phyloP scores from a whole-genome alignment of 2,113 vertebrate species.

The Andinoacara biseriatus region DNA sequence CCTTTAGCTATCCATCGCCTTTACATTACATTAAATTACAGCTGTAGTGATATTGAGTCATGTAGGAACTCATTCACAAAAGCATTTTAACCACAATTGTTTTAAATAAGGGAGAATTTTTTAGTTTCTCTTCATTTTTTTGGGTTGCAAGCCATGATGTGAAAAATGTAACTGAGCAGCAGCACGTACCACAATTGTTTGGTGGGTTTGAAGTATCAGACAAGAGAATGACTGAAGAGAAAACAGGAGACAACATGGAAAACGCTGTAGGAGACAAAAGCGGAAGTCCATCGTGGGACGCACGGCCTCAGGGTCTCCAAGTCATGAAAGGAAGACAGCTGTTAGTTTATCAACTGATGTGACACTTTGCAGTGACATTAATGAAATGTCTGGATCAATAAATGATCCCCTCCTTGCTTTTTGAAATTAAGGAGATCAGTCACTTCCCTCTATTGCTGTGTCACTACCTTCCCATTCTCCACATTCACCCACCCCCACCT shows the following conservation, averaged over 20 bases:
- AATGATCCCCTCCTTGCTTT: slow-evolving; percentile 72
- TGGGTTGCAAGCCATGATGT: neutral
- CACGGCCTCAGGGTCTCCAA: slow-evolving; percentile 23
- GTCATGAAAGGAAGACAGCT: slow-evolving; percentile 35
- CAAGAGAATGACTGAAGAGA: neutral
- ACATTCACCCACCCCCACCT: neutral
- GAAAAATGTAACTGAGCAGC: neutral
- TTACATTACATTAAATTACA: neutral
- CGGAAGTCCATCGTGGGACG: slow-evolving; percentile 18
- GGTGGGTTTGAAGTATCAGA: neutral
- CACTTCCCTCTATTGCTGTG: slow-evolving; percentile 58
- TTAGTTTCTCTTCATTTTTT: too few species aligned
- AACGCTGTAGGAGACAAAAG: slow-evolving; percentile 30
- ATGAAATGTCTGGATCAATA: slow-evolving; percentile 80
- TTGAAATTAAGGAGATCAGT: slow-evolving; percentile 80
- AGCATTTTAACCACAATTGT: neutral
- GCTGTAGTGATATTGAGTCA: too few species aligned
- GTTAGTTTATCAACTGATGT: slow-evolving; percentile 67
- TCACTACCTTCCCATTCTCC: slow-evolving; percentile 1
- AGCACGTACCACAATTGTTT: neutral
- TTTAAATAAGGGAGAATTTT: neutral
- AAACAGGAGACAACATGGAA: slow-evolving; percentile 6
- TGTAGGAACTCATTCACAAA: accelerated
- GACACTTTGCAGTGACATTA: slow-evolving; percentile 69
- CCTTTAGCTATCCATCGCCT: accelerated